phyloP scores from a whole-genome alignment of 2,888 invertebrate genomes.

The Morpho deidamia region DNA sequence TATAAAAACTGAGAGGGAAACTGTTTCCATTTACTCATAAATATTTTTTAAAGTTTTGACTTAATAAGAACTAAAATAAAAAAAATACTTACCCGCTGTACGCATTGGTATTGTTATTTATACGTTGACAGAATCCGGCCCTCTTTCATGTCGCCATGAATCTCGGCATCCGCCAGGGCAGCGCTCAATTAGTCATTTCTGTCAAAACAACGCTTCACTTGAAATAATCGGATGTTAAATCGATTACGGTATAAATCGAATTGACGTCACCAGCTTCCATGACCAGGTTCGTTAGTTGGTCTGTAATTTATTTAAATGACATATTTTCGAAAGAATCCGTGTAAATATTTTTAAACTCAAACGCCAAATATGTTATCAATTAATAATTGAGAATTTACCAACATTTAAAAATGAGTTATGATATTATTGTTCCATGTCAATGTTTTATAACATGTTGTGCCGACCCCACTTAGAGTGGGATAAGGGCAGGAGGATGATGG shows the following conservation, averaged over 20 bases:
- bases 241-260: constrained; percentile 26
- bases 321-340: too few relatives aligned
- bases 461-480: too few relatives aligned
- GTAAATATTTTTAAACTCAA: too few relatives aligned
- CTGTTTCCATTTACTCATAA: too few relatives aligned
- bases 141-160: constrained; percentile 48
- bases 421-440: too few relatives aligned
- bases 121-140: constrained; percentile 38
- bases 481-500: too few relatives aligned
- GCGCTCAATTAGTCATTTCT: constrained; percentile 64
- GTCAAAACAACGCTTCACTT: constrained; percentile 63
- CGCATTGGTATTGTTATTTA: constrained; percentile 40
- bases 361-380: too few relatives aligned
- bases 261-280: constrained; percentile 19
- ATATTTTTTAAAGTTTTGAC: too few relatives aligned
- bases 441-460: too few relatives aligned
- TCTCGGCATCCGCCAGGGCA: constrained; percentile 61
- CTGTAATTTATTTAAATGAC: not conserved
- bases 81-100: constrained; percentile 14
- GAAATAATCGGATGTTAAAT: constrained; percentile 50
- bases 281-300: constrained; percentile 3
- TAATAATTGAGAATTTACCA: too few relatives aligned
- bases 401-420: too few relatives aligned
- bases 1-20: too few relatives aligned
- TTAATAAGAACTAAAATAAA: not conserved